A percentile compares a stretch with the other conserved stretches of the same genome.
Conservation (phyloP, 2,888 invertebrate species). For the Anoplius nigerrimus region DNA sequence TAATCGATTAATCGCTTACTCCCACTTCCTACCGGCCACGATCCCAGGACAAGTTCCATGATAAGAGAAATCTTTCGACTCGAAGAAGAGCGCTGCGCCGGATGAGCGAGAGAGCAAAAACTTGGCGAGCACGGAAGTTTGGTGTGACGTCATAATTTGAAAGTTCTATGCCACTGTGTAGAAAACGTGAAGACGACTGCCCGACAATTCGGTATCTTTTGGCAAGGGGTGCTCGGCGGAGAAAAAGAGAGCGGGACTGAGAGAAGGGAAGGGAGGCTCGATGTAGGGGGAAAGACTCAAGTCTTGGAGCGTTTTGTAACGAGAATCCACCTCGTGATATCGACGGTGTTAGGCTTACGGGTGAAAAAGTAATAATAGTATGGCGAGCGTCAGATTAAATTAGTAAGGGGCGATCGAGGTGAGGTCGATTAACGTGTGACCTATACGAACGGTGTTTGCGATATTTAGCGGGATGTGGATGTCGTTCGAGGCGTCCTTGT, state of each 20-base stretch:
- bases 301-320: slow-evolving; percentile 55
- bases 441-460: slow-evolving; percentile 35
- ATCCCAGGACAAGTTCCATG: too few relatives aligned
- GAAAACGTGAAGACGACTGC: too few relatives aligned
- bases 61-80: too few relatives aligned
- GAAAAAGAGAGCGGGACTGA: slow-evolving; percentile 17
- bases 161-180: too few relatives aligned
- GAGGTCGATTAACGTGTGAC: slow-evolving; percentile 20
- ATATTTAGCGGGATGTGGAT: slow-evolving; percentile 17
- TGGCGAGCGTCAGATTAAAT: slow-evolving; percentile 34
- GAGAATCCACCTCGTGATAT: slow-evolving; percentile 57
- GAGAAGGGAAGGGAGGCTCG: slow-evolving; percentile 13
- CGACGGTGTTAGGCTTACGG: slow-evolving; percentile 52
- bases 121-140: too few relatives aligned
- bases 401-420: slow-evolving; percentile 42
- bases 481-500: background rate
- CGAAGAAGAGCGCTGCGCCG: too few relatives aligned
- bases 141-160: too few relatives aligned
- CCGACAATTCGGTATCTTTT: too few relatives aligned
- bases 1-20: background rate
- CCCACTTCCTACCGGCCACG: too few relatives aligned
- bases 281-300: slow-evolving; percentile 14
- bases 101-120: too few relatives aligned
- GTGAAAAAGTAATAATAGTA: slow-evolving; percentile 60
- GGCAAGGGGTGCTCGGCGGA: background rate